Percentiles rank a stretch among this genome's conserved stretches.
Conservation (phyloP, 2,113 vertebrate genomes). For the Phycodurus eques region DNA sequence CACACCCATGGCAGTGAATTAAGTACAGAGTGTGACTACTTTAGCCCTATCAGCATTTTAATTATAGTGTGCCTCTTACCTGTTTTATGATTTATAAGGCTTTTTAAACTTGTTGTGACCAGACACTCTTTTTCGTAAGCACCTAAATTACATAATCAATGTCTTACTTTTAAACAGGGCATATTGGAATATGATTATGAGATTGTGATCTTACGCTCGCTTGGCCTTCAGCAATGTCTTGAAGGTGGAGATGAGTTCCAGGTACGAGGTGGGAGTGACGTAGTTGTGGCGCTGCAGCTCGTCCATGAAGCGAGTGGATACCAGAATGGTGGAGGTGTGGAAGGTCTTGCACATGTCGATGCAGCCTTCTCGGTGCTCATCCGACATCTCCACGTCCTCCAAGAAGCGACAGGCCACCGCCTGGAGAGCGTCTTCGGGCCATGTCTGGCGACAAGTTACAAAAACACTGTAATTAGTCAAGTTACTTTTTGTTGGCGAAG, state of each 20-base stretch:
- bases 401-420: slow-evolving; percentile 85
- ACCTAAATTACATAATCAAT: no score
- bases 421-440: slow-evolving; percentile 88
- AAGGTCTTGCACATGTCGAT: slow-evolving; percentile 90
- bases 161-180: neutral
- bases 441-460: slow-evolving; percentile 66
- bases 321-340: slow-evolving; percentile 81
- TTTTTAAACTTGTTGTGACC: no score
- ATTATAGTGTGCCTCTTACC: no score
- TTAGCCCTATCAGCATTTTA: no score
- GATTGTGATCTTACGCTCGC: slow-evolving; percentile 73
- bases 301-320: slow-evolving; percentile 75
- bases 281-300: slow-evolving; percentile 88
- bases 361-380: slow-evolving; percentile 77
- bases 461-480: neutral
- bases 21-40: no score
- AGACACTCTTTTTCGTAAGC: no score
- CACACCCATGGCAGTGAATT: no score
- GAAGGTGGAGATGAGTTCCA: slow-evolving; percentile 91
- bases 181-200: neutral
- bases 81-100: no score
- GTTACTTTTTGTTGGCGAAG: neutral
- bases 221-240: slow-evolving; percentile 81
- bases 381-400: slow-evolving; percentile 85
- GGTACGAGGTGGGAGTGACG: slow-evolving; percentile 90